Base-by-base conservation (phyloP, 2,113 vertebrate genomes). In the Tenebrosternarchus preto region DNA sequence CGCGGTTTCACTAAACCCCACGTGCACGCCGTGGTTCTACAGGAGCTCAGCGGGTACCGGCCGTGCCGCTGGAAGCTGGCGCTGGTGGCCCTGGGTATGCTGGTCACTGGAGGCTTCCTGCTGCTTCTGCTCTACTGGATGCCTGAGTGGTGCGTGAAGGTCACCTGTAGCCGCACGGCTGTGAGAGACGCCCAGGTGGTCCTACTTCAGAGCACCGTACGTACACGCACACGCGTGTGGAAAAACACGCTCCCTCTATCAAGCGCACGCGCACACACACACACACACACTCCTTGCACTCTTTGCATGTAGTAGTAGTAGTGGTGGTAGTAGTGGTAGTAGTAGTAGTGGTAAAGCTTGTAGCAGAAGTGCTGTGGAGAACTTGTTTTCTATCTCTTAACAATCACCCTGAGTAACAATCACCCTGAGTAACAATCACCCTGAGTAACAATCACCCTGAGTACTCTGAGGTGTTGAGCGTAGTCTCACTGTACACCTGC, bases 121-220 rank as follows among this genome's bases (percentile, higher is more conserved):
- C 95, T 99, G 59, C 95, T 99, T 77, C 93, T 99, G 74, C 96
- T 99, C 85, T 99, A 99, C 86, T 99, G 98, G 98, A 94, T 98
- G 95, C 98, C 97, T 1, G 93, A 97, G 90, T 99, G 97, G 98
- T 96, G 96, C 5, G 97, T 98, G 91, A 97, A 96, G 90, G 93
- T 94, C 73, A 97, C 95, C 0, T 99, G 97, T 88, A 88, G 79
- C 73, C 92, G 93, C 89, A 92, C 94, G 78, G 74, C 94, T 0
- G 85, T 95, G 53, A 92, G 90, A 39, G 95, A 96, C 84, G 96
- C 97, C 27, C 87, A 94, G 81, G 94, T 99, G 90, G 95, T 98
- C 88, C 93, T 99, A 86, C 89, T 99, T 86, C 95, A 92, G 86
- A 97, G 96, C 64, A 97, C 95, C 56, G 98, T 99, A 82, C 90